Base-by-base conservation (phyloP, 2,797 vertebrate genomes). In the Trachops cirrhosus region DNA sequence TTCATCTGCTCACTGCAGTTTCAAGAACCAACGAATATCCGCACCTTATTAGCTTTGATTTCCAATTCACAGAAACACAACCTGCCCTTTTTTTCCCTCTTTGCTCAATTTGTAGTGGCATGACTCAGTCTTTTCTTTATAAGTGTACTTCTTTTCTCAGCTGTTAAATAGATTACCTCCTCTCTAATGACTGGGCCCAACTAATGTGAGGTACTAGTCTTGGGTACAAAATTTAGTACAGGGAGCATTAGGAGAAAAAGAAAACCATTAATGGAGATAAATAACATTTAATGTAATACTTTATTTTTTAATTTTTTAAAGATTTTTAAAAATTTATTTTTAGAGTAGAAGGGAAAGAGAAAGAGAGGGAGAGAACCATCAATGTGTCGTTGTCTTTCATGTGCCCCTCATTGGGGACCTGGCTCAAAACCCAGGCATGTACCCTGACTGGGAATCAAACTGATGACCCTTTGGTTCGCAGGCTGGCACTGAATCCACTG, bases 1-100 rank as follows among this genome's bases (percentile, higher is more conserved):
- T 67, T 80, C 22, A 19, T 54, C 26, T 67, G 12, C 75, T 96
- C 41, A 1, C 18, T n/a, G 34, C 12, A 67, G 83, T 32, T 54
- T 70, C 14, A 52, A 50, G 64, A 68, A 34, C 89, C 48, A 50
- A 46, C 48, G 32, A 93, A 75, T 11, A 26, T 29, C 57, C 26
- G 0, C 22, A 26, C 6, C 3, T 29, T 32, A 15, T 34, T 64
- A 68, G 37, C 77, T 92, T 82, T 84, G 71, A 90, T 78, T 82
- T 92, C 29, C 70, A 92, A 10, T 89, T 90, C 64, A 18, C 85
- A 62, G 68, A 96, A 97, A 79, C 19, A 12, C 41, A 82, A 41
- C 6, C 26, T 2, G 11, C 77, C 44, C n/a, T 37, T 70, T 87
- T 19, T 39, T 52, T 46, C n/a, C n/a, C 29, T 52, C 75, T 75